Base-by-base conservation (phyloP, 2,797 vertebrate species). In the Todus mexicanus region DNA sequence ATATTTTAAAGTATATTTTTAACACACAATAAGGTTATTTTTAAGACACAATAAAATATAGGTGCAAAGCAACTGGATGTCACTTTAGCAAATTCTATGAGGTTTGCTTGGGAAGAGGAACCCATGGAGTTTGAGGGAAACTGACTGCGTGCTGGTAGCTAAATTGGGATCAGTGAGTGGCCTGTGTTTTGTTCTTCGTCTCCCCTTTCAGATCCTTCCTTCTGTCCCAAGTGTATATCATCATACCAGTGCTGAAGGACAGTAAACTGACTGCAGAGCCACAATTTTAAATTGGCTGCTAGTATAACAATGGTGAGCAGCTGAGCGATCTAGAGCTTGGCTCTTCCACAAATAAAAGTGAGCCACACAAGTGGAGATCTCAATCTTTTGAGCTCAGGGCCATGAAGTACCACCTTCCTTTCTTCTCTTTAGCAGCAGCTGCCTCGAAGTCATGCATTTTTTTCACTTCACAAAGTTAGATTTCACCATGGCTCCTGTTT, bases 311-410 rank as follows among this genome's bases (percentile, higher is more conserved):
- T 33, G 50, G 35, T 3, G 42, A 54, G 54, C 66, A 84, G 33
- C 54, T 22, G 25, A 27, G 23, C 57, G 43, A 82, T 80, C 48
- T 37, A 35, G 75, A 82, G 40, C 69, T 77, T 89, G 35, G 59
- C 60, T 71, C 42, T 77, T 69, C 31, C 65, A 66, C 66, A 38
- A 42, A 70, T 37, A 76, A 47, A 65, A 77, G 54, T 35, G 70
- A 94, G 66, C 69, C 66, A 38, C 66, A 38, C 43, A 7, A 12
- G 15, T 40, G 66, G 76, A 93, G 70, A 88, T 92, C 78, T 92
- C 63, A 31, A 92, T 69, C 86, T 87, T 61, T 35, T 70, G 38
- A 89, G 89, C 92, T 95, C 83, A 92, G 94, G 85, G 83, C 89
- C 51, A 25, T 37, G 31, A 86, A 13, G 59, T 92, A 65, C 73